Percentiles rank a stretch among this genome's conserved stretches.
Conservation (phyloP, 2,113 vertebrate species). For the Boleophthalmus pectinirostris region DNA sequence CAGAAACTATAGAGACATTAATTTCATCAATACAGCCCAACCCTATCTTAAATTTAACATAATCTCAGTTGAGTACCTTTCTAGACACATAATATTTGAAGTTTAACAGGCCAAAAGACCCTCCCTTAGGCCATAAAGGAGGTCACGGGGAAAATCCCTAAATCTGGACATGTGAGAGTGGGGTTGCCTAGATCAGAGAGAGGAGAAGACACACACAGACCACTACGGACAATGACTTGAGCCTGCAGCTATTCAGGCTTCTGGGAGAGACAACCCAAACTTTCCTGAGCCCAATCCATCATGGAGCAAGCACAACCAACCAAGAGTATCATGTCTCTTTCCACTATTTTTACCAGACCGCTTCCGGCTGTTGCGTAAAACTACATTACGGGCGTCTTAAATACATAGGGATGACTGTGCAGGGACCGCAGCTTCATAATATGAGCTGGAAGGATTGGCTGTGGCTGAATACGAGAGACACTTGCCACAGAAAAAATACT, state of each 20-base stretch:
- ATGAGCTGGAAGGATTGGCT: constrained; percentile 14
- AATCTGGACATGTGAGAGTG: constrained; percentile 4
- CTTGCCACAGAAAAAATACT: constrained; percentile 17
- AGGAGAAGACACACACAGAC: constrained; percentile 2
- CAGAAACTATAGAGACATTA: too few species aligned
- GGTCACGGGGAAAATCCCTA: constrained; percentile 5
- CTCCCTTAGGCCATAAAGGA: not conserved
- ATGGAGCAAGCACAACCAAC: not conserved
- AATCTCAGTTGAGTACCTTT: not conserved
- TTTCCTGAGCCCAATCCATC: constrained; percentile 1
- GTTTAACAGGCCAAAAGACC: not conserved
- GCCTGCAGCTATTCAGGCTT: not conserved
- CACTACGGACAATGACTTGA: not conserved
- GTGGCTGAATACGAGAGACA: constrained; percentile 11
- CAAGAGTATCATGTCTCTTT: constrained; percentile 9
- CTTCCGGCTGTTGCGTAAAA: not conserved
- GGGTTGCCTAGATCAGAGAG: not conserved
- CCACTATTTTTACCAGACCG: constrained; percentile 9
- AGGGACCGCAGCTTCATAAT: constrained; percentile 25
- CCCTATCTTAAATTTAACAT: not conserved
- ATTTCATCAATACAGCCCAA: too few species aligned
- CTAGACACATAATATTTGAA: not conserved
- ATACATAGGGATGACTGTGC: constrained; percentile 7
- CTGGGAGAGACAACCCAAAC: not conserved
- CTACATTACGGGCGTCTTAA: constrained; percentile 9